Percentiles rank a stretch among this genome's conserved stretches.
These are phyloP conservation scores for Meteorus colon DNA, from an alignment of 2,888 invertebrate genomes.

Conservation along the genomic window DNA sequence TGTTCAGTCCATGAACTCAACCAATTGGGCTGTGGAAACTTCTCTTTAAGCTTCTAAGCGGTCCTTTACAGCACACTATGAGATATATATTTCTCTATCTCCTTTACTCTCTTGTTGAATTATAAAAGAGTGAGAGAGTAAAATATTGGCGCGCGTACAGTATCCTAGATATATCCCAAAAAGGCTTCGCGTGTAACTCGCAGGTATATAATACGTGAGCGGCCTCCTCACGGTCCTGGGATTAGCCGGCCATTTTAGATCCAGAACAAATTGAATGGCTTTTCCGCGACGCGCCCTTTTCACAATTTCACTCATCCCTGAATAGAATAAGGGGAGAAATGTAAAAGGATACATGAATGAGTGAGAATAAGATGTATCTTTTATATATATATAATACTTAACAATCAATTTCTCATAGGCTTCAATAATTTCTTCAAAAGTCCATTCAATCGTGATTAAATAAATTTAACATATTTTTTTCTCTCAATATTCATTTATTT, in stretches of 20 bases:
- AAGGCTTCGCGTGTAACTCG: slow-evolving; percentile 36
- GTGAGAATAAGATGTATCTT: slow-evolving; percentile 5
- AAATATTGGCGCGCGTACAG: slow-evolving; percentile 11
- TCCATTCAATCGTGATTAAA: neutral
- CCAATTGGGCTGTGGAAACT: slow-evolving; percentile 46
- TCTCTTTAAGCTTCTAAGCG: slow-evolving; percentile 43
- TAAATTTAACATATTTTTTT: neutral
- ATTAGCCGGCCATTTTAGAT: slow-evolving; percentile 48
- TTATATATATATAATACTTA: neutral
- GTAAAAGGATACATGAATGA: slow-evolving; percentile 7
- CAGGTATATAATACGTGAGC: slow-evolving; percentile 50
- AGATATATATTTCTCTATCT: neutral
- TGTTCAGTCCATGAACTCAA: slow-evolving; percentile 9
- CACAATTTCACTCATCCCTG: neutral
- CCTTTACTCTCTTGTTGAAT: slow-evolving; percentile 11
- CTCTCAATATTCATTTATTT: neutral
- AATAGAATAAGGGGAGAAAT: neutral
- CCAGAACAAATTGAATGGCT: slow-evolving; percentile 55
- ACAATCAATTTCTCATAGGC: neutral
- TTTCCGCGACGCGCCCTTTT: slow-evolving; percentile 38
- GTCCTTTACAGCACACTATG: neutral
- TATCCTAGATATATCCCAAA: slow-evolving; percentile 4
- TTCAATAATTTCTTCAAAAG: neutral
- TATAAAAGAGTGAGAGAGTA: slow-evolving; percentile 4
- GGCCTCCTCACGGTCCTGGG: slow-evolving; percentile 45